phyloP scores from a whole-genome alignment of 2,113 vertebrate genomes.

The Uria lomvia region DNA sequence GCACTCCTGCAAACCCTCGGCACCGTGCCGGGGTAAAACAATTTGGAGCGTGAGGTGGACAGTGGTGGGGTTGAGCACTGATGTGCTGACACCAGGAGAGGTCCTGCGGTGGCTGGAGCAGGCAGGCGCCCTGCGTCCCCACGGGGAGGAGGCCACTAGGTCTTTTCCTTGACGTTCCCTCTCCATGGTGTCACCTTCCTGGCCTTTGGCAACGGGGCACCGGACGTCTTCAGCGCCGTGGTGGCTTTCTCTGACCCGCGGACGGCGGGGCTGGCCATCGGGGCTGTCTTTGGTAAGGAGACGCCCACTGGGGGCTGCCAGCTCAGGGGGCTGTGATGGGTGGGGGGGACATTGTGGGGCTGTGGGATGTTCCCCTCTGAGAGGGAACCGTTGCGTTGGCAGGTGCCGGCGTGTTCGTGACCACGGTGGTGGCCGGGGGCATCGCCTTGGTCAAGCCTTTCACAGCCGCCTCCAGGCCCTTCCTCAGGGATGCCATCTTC shows the following conservation, averaged over 20 bases:
- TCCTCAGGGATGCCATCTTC: constrained; percentile 90
- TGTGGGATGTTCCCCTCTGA: neutral
- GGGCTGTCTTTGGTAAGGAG: constrained; percentile 87
- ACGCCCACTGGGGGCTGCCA: fast-evolving
- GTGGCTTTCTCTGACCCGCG: constrained; percentile 90
- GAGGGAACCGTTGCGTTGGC: fast-evolving
- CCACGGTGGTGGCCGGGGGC: constrained; percentile 89
- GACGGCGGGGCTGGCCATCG: constrained; percentile 88
- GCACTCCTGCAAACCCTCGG: neutral
- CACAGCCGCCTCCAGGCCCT: constrained; percentile 88
- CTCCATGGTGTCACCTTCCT: constrained; percentile 94
- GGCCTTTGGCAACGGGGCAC: constrained; percentile 94
- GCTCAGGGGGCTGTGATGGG: fast-evolving
- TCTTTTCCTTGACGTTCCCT: constrained; percentile 72
- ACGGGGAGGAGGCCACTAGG: fast-evolving
- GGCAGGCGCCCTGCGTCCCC: fast-evolving
- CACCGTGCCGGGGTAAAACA: fast-evolving
- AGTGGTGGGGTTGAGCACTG: fast-evolving
- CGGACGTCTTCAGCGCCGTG: constrained; percentile 93
- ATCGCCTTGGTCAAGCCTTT: constrained; percentile 89
- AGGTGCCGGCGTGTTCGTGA: constrained; percentile 96
- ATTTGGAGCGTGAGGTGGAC: fast-evolving
- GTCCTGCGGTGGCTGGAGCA: fast-evolving
- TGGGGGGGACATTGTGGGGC: fast-evolving
- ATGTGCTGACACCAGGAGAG: neutral